These are phyloP conservation scores for Dermolepida albohirtum DNA, from an alignment of 2,888 invertebrate species.

Conservation along the genomic window DNA sequence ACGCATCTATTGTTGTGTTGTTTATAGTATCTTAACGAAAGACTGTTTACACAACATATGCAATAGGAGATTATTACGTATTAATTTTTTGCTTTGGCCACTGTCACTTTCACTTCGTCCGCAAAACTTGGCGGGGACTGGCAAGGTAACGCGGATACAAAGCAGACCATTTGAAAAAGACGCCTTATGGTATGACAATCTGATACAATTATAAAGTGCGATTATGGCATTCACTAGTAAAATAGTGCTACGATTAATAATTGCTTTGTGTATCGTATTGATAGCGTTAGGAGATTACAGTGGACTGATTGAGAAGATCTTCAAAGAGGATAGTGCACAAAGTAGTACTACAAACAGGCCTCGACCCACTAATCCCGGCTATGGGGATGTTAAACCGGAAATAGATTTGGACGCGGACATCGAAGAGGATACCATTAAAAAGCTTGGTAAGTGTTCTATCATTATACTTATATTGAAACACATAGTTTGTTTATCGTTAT, in stretches of 20 bases:
- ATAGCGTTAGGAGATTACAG: constrained; percentile 70
- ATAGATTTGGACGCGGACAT: constrained; percentile 67
- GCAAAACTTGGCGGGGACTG: constrained; percentile 45
- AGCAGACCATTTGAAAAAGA: constrained; percentile 44
- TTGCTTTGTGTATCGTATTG: constrained; percentile 69
- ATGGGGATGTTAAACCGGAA: constrained; percentile 62
- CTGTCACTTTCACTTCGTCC: constrained; percentile 48
- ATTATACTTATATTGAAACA: neutral
- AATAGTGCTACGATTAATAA: constrained; percentile 66
- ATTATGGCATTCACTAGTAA: constrained; percentile 60
- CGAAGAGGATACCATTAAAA: constrained; percentile 63
- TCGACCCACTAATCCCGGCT: constrained; percentile 63
- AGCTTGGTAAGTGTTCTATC: constrained; percentile 58
- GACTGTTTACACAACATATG: constrained; percentile 2
- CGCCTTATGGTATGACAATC: constrained; percentile 43
- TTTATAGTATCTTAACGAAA: neutral
- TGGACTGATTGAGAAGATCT: constrained; percentile 65
- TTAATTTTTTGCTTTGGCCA: constrained; percentile 35
- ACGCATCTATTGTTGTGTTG: no score
- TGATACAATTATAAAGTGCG: constrained; percentile 34
- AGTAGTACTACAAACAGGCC: constrained; percentile 55
- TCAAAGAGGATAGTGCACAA: constrained; percentile 64
- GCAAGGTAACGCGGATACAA: constrained; percentile 46
- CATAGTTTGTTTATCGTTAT: no score
- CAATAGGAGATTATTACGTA: constrained; percentile 37